phyloP scores from a whole-genome alignment of 2,113 vertebrate genomes.

The Aramus guarauna region DNA sequence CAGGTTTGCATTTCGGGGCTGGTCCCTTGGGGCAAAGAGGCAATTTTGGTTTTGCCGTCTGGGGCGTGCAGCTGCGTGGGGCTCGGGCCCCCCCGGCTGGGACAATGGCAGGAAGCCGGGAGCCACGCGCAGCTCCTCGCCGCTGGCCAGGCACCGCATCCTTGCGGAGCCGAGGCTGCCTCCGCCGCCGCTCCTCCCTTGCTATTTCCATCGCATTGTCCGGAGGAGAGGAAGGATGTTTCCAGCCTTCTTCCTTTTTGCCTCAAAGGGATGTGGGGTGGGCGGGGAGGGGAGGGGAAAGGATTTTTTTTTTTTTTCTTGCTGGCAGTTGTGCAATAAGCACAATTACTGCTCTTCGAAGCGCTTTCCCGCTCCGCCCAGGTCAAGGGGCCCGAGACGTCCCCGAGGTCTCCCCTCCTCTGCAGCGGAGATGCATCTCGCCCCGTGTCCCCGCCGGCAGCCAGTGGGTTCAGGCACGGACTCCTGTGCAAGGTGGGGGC shows the following conservation, averaged over 20 bases:
- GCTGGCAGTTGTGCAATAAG: neutral
- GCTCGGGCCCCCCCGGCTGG: neutral
- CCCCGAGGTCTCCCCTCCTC: neutral
- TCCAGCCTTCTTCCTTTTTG: conserved; percentile 30
- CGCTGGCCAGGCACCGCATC: neutral
- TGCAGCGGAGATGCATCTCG: neutral
- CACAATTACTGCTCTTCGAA: neutral
- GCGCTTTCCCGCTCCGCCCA: neutral
- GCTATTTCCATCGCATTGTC: conserved; percentile 50
- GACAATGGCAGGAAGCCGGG: conserved; percentile 22
- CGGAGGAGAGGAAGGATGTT: conserved; percentile 41
- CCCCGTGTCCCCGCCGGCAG: neutral
- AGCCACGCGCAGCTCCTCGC: neutral
- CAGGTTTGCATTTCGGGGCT: neutral
- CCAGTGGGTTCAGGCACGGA: neutral
- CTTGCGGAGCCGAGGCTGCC: neutral
- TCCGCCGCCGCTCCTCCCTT: neutral
- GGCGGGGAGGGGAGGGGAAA: neutral
- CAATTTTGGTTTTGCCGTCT: neutral
- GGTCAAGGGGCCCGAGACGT: neutral
- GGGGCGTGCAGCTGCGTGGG: accelerated
- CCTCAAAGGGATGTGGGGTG: neutral
- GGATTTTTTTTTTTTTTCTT: neutral
- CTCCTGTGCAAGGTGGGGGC: neutral
- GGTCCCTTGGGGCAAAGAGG: neutral